Evolutionary conservation across 2,888 invertebrate species (phyloP).

Genomic region (Stratiomys singularior): DNA sequence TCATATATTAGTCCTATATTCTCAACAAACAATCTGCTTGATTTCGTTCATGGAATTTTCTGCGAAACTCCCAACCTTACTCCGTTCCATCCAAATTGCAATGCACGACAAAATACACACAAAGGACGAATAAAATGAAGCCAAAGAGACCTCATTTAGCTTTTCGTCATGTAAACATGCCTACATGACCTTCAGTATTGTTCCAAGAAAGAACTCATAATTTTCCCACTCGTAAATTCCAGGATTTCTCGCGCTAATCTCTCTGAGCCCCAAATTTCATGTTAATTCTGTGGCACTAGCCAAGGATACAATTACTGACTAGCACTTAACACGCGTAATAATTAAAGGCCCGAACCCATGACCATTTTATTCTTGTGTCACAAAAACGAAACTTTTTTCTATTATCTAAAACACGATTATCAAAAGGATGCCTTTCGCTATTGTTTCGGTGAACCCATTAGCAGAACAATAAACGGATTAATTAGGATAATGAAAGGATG

Average conservation of each 20-base stretch:
- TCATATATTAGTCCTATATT: too few species aligned
- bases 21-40: too few species aligned
- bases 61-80: too few species aligned
- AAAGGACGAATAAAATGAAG: too few species aligned
- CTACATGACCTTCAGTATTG: conserved; percentile 16
- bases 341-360: conserved; percentile 47
- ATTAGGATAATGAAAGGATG: conserved; percentile 53
- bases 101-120: too few species aligned
- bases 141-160: conserved; percentile 7
- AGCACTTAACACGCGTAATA: conserved; percentile 51
- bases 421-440: conserved; percentile 46
- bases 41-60: too few species aligned
- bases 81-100: too few species aligned
- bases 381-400: conserved; percentile 49
- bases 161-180: conserved; percentile 20
- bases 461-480: conserved; percentile 53
- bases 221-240: background rate
- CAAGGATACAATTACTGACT: conserved; percentile 46
- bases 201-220: conserved; percentile 7
- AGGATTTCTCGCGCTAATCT: background rate
- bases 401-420: conserved; percentile 50
- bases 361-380: conserved; percentile 42
- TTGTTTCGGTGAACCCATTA: conserved; percentile 51
- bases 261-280: conserved; percentile 12
- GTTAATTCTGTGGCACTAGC: conserved; percentile 31